These are phyloP conservation scores for Brachionichthys hirsutus DNA, from an alignment of 2,113 vertebrate genomes.

Conservation along the genomic window DNA sequence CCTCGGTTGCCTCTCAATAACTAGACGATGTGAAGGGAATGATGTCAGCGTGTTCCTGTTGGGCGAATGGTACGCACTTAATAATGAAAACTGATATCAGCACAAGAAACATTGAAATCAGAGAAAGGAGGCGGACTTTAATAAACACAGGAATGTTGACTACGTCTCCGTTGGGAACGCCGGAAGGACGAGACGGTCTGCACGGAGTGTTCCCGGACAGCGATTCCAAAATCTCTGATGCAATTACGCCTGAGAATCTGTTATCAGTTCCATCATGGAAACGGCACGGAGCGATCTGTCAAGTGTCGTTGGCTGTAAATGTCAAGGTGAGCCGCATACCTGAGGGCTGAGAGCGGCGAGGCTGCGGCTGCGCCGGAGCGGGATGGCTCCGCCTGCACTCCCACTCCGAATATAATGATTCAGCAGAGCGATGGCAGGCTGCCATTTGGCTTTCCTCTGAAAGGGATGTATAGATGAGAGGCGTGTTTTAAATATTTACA, in stretches of 20 bases:
- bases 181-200: neutral
- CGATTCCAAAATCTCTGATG: slow-evolving; percentile 7
- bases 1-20: too few relatives aligned
- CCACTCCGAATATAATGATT: slow-evolving; percentile 36
- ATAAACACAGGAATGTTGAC: neutral
- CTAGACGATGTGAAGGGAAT: too few relatives aligned
- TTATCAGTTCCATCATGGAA: slow-evolving; percentile 49
- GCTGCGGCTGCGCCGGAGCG: slow-evolving; percentile 10
- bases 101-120: neutral
- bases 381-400: slow-evolving; percentile 38
- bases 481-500: slow-evolving; percentile 2
- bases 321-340: slow-evolving; percentile 59
- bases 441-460: slow-evolving; percentile 19
- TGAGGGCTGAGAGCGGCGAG: slow-evolving; percentile 28
- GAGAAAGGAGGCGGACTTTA: neutral
- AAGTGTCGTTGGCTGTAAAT: slow-evolving; percentile 63
- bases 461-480: too few relatives aligned
- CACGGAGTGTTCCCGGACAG: slow-evolving; percentile 11
- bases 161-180: neutral
- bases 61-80: too few relatives aligned
- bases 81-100: too few relatives aligned
- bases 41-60: too few relatives aligned
- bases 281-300: slow-evolving; percentile 28
- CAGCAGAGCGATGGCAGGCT: slow-evolving; percentile 26
- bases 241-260: slow-evolving; percentile 32